Percentiles rank a stretch among this genome's conserved stretches.
Conservation (phyloP, 2,113 vertebrate genomes). For the Tragelaphus strepsiceros region DNA sequence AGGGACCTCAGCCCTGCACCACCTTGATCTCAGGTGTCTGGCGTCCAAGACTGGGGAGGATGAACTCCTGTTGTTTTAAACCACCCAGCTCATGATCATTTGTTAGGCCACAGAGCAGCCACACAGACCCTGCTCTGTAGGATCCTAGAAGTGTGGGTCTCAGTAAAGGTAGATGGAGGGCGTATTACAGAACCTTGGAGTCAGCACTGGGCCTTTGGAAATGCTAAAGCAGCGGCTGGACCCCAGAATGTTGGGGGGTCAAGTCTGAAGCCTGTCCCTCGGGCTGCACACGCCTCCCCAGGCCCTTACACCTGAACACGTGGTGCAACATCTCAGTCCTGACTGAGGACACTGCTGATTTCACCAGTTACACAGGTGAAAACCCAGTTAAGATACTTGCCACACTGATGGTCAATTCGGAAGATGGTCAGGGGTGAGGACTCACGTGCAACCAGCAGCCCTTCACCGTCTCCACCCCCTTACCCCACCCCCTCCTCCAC, state of each 20-base stretch:
- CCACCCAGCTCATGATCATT: too few relatives aligned
- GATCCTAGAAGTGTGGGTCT: not conserved
- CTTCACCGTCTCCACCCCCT: not conserved
- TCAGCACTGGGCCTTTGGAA: not conserved
- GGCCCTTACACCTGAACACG: not conserved
- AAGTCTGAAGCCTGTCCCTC: not conserved
- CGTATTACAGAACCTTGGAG: not conserved
- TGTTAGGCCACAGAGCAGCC: too few relatives aligned
- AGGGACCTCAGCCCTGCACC: too few relatives aligned
- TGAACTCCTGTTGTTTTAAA: too few relatives aligned
- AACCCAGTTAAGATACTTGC: not conserved
- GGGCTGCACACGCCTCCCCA: not conserved
- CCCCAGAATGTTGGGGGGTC: not conserved
- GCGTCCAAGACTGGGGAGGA: too few relatives aligned
- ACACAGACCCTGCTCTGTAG: not conserved
- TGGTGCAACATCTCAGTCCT: not conserved
- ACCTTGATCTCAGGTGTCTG: too few relatives aligned
- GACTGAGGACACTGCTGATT: not conserved
- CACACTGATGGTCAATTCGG: not conserved
- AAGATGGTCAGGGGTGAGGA: not conserved
- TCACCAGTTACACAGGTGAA: not conserved
- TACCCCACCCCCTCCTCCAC: not conserved
- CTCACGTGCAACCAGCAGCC: not conserved
- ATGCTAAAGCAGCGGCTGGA: too few relatives aligned
- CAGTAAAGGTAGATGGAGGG: not conserved